Evolutionary conservation across 2,113 vertebrate genomes (phyloP), one percentile per base, ranked within the genome.

Genomic region (Myotis lucifugus): DNA sequence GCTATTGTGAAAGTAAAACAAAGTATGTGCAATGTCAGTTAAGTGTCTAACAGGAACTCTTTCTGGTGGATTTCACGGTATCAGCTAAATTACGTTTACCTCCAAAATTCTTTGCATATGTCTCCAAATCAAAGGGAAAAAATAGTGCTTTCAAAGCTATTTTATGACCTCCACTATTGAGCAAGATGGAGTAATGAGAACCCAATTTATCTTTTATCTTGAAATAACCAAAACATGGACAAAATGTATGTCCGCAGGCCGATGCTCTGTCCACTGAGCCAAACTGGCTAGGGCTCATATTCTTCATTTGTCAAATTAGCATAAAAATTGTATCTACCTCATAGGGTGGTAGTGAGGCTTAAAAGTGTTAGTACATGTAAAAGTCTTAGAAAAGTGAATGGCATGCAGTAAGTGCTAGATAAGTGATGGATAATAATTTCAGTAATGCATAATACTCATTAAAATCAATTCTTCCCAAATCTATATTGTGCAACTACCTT

Each of bases 21-120:
- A 86, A 95, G 14, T 82, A 48, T 40, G 52, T 85, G 77, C 54
- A 76, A 37, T 25, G 18, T 25, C 64, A 50, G 66, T 88, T 85
- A 79, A 91, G 25, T 67, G 66, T 89, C 34, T 83, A 83, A 64
- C 5, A 91, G 32, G 46, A 37, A 59, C 66, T 92, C 73, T 90
- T 78, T 92, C 34, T 73, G 61, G 32, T 61, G 32, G n/a, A 85
- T 56, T 85, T 50, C 25, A 64, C 27, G 82, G 59, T 85, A 83
- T 82, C 93, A 90, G 32, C 67, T 76, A 92, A 92, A 96, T 95
- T 82, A 82, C 54, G 14, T 91, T 93, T 95, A 64, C 32, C n/a
- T 87, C 50, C 14, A 84, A 86, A 10, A n/a, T 91, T 91, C 48
- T 88, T 85, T 82, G 64, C 23, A 40, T 37, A 77, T 37, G 21